Evolutionary conservation across 2,113 vertebrate genomes (phyloP).

Genomic region (Heterochromis multidens): DNA sequence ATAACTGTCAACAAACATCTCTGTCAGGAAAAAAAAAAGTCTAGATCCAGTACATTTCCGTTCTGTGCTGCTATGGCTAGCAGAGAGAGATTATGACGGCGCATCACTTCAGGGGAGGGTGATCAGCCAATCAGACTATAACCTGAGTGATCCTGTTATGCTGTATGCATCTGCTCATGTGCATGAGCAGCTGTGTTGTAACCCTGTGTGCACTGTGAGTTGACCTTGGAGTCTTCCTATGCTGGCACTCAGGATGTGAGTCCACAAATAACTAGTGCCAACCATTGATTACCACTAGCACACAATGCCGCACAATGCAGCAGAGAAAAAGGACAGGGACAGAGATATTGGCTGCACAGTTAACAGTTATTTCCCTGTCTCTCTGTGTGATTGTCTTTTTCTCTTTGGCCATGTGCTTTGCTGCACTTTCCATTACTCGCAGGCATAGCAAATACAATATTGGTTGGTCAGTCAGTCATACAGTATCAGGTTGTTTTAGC

Average conservation of each 20-base stretch:
- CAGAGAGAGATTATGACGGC: not conserved
- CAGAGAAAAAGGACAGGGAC: conserved; percentile 49
- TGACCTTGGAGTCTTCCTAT: conserved; percentile 69
- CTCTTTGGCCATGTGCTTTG: conserved; percentile 34
- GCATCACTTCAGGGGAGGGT: not conserved
- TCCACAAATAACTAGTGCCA: conserved; percentile 66
- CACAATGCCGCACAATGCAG: conserved; percentile 34
- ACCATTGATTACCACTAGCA: conserved; percentile 71
- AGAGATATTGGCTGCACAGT: conserved; percentile 58
- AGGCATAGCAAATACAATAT: conserved; percentile 59
- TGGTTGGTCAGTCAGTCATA: conserved; percentile 23
- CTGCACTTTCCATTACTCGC: conserved; percentile 66
- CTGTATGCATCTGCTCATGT: conserved; percentile 24
- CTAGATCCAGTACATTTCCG: not conserved
- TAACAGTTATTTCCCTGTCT: conserved; percentile 41
- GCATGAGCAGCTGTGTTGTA: conserved; percentile 33
- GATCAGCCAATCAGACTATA: conserved; percentile 25
- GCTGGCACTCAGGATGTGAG: conserved; percentile 65
- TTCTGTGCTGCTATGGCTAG: not conserved
- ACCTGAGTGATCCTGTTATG: conserved; percentile 8
- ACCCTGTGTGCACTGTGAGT: conserved; percentile 42
- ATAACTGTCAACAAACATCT: not conserved
- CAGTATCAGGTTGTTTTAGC: conserved; percentile 16
- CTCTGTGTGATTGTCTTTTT: conserved; percentile 28
- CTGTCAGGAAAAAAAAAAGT: not conserved